These are phyloP conservation scores for Fragum whitleyi DNA, from an alignment of 2,888 invertebrate species.

Conservation along the genomic window DNA sequence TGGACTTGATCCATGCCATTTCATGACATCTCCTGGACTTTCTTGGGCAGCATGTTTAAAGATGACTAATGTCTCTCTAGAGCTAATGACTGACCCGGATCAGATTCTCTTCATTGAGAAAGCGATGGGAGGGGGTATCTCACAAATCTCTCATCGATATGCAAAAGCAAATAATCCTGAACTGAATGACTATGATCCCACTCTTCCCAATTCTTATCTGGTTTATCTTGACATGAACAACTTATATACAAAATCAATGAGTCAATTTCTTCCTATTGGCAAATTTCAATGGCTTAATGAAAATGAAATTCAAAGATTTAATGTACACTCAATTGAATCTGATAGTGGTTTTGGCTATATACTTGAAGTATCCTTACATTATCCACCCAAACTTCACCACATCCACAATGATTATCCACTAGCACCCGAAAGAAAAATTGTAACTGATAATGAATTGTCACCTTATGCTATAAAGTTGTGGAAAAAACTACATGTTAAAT, in stretches of 20 bases:
- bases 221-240: conserved; percentile 34
- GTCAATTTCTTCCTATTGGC: conserved; percentile 71
- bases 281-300: conserved; percentile 57
- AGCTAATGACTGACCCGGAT: conserved; percentile 49
- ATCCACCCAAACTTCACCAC: not conserved
- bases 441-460: conserved; percentile 18
- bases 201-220: conserved; percentile 50
- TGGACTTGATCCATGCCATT: conserved; percentile 74
- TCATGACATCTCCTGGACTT: conserved; percentile 77
- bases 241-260: conserved; percentile 66
- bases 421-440: conserved; percentile 20
- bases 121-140: conserved; percentile 39
- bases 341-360: conserved; percentile 24
- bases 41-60: conserved; percentile 52
- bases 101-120: conserved; percentile 13
- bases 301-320: conserved; percentile 5
- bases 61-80: conserved; percentile 39
- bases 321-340: not conserved
- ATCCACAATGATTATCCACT: conserved; percentile 27
- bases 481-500: conserved; percentile 13
- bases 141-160: conserved; percentile 45
- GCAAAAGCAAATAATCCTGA: conserved; percentile 44
- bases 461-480: conserved; percentile 14
- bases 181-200: conserved; percentile 52
- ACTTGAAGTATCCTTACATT: conserved; percentile 22